phyloP scores from a whole-genome alignment of 2,888 invertebrate species.

The Uropetala carovei region DNA sequence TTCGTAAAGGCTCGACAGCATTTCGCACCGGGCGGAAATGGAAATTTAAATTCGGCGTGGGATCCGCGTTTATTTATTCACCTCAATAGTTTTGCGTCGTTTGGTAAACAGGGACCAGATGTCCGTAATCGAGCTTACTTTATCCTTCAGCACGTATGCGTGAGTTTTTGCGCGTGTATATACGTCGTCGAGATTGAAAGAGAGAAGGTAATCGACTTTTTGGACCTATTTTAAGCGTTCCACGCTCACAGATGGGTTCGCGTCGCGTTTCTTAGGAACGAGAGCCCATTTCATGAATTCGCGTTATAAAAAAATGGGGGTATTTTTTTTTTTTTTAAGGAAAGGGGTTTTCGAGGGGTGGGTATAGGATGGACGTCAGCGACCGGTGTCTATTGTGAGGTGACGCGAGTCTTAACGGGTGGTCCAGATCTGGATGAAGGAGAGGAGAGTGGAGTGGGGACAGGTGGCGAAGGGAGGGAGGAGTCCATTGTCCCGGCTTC shows the following conservation, averaged over 20 bases:
- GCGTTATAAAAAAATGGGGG: neutral
- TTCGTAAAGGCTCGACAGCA: neutral
- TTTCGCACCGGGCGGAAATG: neutral
- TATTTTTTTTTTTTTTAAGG: too few species aligned
- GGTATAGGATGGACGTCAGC: neutral
- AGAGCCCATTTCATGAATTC: neutral
- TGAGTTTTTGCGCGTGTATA: neutral
- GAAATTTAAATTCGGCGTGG: neutral
- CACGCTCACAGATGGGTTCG: neutral
- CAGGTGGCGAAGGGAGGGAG: too few species aligned
- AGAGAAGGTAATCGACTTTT: neutral
- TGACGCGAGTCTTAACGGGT: conserved; percentile 4
- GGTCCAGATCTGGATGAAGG: conserved; percentile 3
- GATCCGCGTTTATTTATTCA: too few species aligned
- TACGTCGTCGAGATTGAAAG: neutral
- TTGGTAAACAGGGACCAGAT: neutral
- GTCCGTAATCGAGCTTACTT: neutral
- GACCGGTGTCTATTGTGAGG: neutral
- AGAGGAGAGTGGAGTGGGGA: too few species aligned
- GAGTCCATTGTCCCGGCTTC: too few species aligned
- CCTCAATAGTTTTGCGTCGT: too few species aligned
- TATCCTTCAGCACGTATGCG: too few species aligned
- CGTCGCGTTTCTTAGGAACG: neutral
- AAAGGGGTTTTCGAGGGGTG: too few species aligned
- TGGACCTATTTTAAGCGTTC: neutral